Evolutionary conservation across 2,113 vertebrate species (phyloP).

Genomic region (Lamprologus callipterus): DNA sequence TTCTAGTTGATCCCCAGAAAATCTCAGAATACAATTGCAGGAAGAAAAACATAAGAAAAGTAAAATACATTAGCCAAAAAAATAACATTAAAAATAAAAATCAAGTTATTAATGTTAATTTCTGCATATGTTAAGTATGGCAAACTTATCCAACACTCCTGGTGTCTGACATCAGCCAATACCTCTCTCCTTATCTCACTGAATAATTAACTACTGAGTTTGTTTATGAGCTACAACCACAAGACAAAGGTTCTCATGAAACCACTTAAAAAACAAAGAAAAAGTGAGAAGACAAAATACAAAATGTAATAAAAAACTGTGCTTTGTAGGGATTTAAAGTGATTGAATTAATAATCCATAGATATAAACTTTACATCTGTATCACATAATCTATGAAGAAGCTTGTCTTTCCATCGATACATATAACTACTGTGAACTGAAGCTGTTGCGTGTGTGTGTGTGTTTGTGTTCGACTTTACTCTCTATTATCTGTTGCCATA

Average conservation of each 20-base stretch:
- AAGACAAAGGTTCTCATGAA: conserved; percentile 19
- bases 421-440: background rate
- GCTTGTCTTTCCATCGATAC: background rate
- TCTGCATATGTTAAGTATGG: background rate
- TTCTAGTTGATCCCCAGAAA: background rate
- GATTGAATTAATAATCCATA: background rate
- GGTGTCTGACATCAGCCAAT: background rate
- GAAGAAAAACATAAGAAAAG: background rate
- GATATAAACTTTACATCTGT: conserved; percentile 15
- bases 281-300: background rate
- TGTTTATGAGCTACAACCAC: background rate
- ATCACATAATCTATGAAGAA: background rate
- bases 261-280: background rate
- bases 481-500: background rate
- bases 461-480: background rate
- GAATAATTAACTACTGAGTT: conserved; percentile 4
- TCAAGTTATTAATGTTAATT: background rate
- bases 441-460: background rate
- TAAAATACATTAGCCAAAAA: background rate
- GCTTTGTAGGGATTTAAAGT: background rate
- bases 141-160: background rate
- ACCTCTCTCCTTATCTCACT: background rate
- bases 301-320: background rate
- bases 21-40: background rate
- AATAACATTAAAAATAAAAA: background rate